Conservation (phyloP, 2,113 vertebrate genomes). For the Festucalex cinctus region DNA sequence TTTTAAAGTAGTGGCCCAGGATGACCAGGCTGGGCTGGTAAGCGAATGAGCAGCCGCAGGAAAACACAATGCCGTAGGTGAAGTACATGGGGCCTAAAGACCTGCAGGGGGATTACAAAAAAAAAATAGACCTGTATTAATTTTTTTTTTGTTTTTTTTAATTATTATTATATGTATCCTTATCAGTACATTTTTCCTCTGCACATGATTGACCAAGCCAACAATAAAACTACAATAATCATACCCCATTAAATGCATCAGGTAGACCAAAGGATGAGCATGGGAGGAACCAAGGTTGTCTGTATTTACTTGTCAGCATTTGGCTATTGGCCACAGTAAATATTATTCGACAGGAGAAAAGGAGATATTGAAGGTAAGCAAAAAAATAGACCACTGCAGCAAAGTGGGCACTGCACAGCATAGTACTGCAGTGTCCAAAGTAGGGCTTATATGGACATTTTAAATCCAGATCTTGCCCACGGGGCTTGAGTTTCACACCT, state of each 20-base stretch:
- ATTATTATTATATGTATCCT: neutral
- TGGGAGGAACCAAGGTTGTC: neutral
- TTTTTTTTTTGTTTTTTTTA: neutral
- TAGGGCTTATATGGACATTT: too few relatives aligned
- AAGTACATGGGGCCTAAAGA: conserved; percentile 88
- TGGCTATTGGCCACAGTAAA: neutral
- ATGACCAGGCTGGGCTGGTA: conserved; percentile 98
- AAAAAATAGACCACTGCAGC: neutral
- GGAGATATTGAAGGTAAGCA: neutral
- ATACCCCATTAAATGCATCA: neutral
- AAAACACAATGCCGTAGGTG: conserved; percentile 92
- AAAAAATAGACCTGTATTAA: neutral
- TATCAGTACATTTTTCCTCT: neutral
- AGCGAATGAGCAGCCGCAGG: conserved; percentile 92
- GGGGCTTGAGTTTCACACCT: too few relatives aligned
- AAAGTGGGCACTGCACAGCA: neutral
- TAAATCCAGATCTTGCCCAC: too few relatives aligned
- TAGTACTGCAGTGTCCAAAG: too few relatives aligned
- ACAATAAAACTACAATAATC: neutral
- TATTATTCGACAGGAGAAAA: neutral
- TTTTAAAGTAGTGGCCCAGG: conserved; percentile 95
- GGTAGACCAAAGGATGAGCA: neutral
- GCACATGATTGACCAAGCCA: neutral
- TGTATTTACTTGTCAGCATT: neutral
- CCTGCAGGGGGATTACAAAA: conserved; percentile 53